Percentiles rank a stretch among this genome's conserved stretches.
These are phyloP conservation scores for Trichopoda pennipes DNA, from an alignment of 2,888 invertebrate species.

Conservation along the genomic window DNA sequence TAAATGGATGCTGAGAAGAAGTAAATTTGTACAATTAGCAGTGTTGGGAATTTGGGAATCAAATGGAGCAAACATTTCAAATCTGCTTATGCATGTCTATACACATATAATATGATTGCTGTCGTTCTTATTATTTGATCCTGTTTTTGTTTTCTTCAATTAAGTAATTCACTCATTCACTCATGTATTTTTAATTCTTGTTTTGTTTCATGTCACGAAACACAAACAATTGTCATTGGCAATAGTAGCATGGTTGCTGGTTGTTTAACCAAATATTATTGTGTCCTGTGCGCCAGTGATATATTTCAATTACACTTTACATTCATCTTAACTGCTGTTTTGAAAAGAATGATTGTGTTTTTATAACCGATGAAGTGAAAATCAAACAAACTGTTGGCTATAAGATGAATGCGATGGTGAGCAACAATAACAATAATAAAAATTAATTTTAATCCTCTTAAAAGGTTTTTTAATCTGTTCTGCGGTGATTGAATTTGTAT, in stretches of 20 bases:
- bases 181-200: slow-evolving; percentile 45
- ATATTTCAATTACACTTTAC: slow-evolving; percentile 4
- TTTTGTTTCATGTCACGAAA: slow-evolving; percentile 59
- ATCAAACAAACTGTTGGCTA: slow-evolving; percentile 43
- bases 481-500: slow-evolving; percentile 74
- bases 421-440: slow-evolving; percentile 62
- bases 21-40: slow-evolving; percentile 48
- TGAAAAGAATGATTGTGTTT: slow-evolving; percentile 35
- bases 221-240: slow-evolving; percentile 48
- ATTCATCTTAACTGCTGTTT: slow-evolving; percentile 19
- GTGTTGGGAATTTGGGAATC: slow-evolving; percentile 55
- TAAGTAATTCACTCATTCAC: slow-evolving; percentile 54
- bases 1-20: not conserved
- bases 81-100: not conserved
- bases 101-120: slow-evolving; percentile 22
- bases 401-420: slow-evolving; percentile 43
- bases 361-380: slow-evolving; percentile 47
- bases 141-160: slow-evolving; percentile 53
- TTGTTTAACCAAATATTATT: slow-evolving; percentile 28
- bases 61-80: slow-evolving; percentile 25
- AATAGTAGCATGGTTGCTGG: slow-evolving; percentile 11
- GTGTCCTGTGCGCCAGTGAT: slow-evolving; percentile 22
- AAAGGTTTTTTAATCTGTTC: slow-evolving; percentile 79
- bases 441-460: slow-evolving; percentile 76
- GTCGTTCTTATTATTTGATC: slow-evolving; percentile 33